Conservation (phyloP, 35 echinoderm and acorn worm genomes). For the Chiridota heheva region DNA sequence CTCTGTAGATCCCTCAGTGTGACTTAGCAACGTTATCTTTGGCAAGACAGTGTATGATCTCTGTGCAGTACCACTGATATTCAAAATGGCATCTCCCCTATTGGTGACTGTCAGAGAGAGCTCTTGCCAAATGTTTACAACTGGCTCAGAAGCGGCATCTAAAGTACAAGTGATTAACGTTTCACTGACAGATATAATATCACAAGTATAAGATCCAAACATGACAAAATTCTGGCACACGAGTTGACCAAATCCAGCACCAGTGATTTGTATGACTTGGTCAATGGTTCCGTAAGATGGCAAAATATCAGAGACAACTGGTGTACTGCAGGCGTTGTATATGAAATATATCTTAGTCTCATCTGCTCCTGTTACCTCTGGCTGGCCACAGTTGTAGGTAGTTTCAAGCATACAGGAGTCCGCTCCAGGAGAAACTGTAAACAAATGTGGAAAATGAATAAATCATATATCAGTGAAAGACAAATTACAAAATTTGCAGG, state of each 20-base stretch:
- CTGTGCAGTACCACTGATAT: slow-evolving; percentile 40
- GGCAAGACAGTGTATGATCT: slow-evolving; percentile 62
- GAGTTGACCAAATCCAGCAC: slow-evolving; percentile 65
- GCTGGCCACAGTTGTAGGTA: too few relatives aligned
- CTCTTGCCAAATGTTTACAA: slow-evolving; percentile 60
- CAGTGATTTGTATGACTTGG: slow-evolving; percentile 51
- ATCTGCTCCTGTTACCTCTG: too few relatives aligned
- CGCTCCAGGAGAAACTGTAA: too few relatives aligned
- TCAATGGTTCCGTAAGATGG: slow-evolving; percentile 68
- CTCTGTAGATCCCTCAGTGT: slow-evolving; percentile 47
- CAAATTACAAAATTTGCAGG: too few relatives aligned
- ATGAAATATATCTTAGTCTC: slow-evolving; percentile 50
- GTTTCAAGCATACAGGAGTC: too few relatives aligned
- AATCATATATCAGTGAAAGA: too few relatives aligned
- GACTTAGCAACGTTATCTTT: too few relatives aligned
- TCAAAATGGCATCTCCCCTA: slow-evolving; percentile 48
- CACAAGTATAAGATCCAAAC: slow-evolving; percentile 65
- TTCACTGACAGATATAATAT: slow-evolving; percentile 4
- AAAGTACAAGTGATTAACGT: slow-evolving; percentile 56
- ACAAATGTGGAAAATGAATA: too few relatives aligned
- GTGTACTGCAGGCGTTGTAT: slow-evolving; percentile 70
- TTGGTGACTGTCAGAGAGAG: slow-evolving; percentile 73
- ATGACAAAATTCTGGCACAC: slow-evolving; percentile 62
- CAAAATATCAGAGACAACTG: slow-evolving; percentile 44
- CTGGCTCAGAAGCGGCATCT: slow-evolving; percentile 53